Base-by-base conservation (phyloP, 2,797 vertebrate genomes). In the Sparus aurata region DNA sequence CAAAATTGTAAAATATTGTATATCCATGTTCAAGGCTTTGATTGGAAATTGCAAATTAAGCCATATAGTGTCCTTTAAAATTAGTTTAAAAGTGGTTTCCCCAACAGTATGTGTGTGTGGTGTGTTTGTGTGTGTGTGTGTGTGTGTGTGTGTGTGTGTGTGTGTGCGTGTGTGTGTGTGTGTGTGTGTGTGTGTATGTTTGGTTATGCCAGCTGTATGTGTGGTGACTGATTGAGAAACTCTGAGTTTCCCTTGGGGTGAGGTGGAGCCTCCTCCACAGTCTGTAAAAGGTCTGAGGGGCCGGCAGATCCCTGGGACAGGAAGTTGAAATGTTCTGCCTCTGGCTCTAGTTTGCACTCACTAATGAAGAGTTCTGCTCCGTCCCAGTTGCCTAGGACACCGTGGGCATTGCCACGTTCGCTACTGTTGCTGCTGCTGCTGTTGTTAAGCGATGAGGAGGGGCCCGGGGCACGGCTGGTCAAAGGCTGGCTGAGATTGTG, bases 351-450 rank as follows among this genome's bases (percentile, higher is more conserved):
- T 87, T 98, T 97, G 94, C 97, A 95, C 84, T 98, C 97, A 30
- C 94, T 96, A 92, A 98, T 96, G 94, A 99, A 97, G 85, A 98
- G 95, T 94, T 96, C 97, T 70, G 96, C 96, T 82, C 96, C 95
- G 57, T 95, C 97, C 97, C 97, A 99, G 88, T 96, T 82, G 71
- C 85, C 84, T 5, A 87, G 85, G 75, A 89, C 86, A 30, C 53
- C 71, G 1, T 84, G 83, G 53, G 61, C 72, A 3, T 88, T 75
- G 63, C 79, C 85, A 34, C 70, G 80, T 41, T 88, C 96, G 80
- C 97, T 97, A 84, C 87, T 62, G 65, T 91, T 91, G 65, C 93
- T 93, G 83, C 93, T 92, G 79, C 88, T 87, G 85, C 86, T 91
- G 82, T 89, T 84, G 89, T 87, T 89, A 59, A 87, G 86, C 3